Conservation (phyloP, 2,797 vertebrate species). For the Rhynchotus rufescens region DNA sequence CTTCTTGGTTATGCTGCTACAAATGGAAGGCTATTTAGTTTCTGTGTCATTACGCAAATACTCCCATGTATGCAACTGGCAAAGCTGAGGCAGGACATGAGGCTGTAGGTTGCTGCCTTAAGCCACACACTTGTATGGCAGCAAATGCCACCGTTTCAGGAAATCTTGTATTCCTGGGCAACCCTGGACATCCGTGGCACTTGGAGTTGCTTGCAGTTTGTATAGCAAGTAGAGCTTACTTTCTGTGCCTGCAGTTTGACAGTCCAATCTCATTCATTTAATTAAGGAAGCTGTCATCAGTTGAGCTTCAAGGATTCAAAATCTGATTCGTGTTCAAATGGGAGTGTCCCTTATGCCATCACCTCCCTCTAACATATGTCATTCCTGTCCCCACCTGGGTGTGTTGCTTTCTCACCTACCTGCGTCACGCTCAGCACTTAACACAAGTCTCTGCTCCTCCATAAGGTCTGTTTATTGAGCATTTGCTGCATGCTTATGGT, state of each 20-base stretch:
- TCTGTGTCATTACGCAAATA: background rate
- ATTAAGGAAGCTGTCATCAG: background rate
- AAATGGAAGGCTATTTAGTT: background rate
- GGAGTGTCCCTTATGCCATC: background rate
- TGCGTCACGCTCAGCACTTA: background rate
- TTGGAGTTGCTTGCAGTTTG: background rate
- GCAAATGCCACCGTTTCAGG: background rate
- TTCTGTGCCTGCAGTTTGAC: background rate
- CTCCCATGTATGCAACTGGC: background rate
- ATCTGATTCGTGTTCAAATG: background rate
- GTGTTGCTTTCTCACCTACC: background rate
- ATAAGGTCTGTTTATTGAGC: background rate
- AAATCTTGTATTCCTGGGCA: background rate
- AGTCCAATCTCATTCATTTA: background rate
- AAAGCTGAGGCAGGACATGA: background rate
- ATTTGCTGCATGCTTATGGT: background rate
- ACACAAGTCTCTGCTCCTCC: background rate
- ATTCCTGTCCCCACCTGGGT: background rate
- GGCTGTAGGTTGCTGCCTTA: background rate
- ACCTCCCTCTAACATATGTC: background rate
- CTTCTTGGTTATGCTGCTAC: background rate
- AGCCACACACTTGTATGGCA: background rate
- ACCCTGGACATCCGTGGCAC: background rate
- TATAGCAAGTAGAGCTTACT: background rate
- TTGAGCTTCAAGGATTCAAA: background rate